Base-by-base conservation (phyloP, 2,113 vertebrate genomes). In the Vireo altiloquus region DNA sequence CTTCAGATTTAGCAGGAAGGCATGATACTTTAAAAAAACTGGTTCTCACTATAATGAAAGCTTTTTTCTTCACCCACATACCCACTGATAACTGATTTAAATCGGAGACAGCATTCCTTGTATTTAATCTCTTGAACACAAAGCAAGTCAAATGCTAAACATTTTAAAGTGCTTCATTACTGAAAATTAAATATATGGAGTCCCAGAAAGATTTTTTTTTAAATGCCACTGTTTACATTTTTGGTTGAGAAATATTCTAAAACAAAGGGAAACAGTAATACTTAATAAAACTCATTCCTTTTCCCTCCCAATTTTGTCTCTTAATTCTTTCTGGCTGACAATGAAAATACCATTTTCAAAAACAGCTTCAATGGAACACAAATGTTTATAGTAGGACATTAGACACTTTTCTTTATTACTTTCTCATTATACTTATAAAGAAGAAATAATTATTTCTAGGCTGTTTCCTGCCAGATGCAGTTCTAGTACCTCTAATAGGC, bases 361-460 rank as follows among this genome's bases (percentile, higher is more conserved):
- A 90, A 82, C 46, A 70, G 44, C 13, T 77, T 77, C 35, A 93
- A 20, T 30, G 15, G 64, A 85, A 92, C 56, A 93, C 46, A 53
- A 95, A 80, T 60, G 54, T 86, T 83, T 93, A 79, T 71, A 90
- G 92, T 19, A 96, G 47, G 44, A 77, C 25, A 90, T 75, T 75
- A 88, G 59, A 68, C 78, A 93, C 17, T 70, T 91, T 92, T 66
- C 90, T 71, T 90, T 92, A 94, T 94, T 97, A 93, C 76, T 93
- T 94, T 96, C 82, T 86, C 75, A 77, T 86, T 93, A 82, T 37
- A 87, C 22, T 79, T 85, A 53, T 82, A 92, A 96, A 63, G 57
- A 92, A 95, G 64, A 93, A 96, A 95, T 95, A 94, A 95, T 95
- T 94, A 88, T 82, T 95, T 93, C 87, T 90, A 74, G 35, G 74